Evolutionary conservation across 2,888 invertebrate genomes (phyloP).

Genomic region (Drosophila barbarae): DNA sequence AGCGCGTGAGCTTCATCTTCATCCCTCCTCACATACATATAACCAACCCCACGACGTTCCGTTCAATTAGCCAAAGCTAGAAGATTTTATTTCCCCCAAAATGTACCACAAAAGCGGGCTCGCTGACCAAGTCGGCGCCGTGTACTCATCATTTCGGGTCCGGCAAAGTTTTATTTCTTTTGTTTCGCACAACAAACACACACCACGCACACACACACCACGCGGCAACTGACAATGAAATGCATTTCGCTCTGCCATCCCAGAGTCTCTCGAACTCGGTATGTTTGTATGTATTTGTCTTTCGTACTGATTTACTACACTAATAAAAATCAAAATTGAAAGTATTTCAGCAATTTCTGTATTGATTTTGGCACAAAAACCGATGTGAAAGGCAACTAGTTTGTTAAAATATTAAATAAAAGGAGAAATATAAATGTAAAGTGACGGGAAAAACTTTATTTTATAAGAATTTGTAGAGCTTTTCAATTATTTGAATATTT

Average conservation of each 20-base stretch:
- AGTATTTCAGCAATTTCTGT: neutral
- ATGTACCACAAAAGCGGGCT: neutral
- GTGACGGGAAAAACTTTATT: no score
- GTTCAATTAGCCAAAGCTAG: slow-evolving; percentile 25
- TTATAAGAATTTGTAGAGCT: no score
- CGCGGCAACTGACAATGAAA: slow-evolving; percentile 13
- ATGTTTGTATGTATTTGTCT: slow-evolving; percentile 5
- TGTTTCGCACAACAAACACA: neutral
- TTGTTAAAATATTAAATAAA: no score
- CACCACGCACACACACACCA: neutral
- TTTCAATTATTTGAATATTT: no score
- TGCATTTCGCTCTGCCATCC: slow-evolving; percentile 23
- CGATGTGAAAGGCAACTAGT: no score
- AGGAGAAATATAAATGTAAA: no score
- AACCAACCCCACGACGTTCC: slow-evolving; percentile 5
- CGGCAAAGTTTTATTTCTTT: neutral
- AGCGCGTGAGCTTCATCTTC: slow-evolving; percentile 35
- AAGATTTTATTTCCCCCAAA: slow-evolving; percentile 5
- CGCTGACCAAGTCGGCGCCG: slow-evolving; percentile 21
- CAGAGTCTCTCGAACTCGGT: neutral
- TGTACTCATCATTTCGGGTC: neutral
- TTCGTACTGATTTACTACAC: slow-evolving; percentile 27
- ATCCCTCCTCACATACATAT: no score
- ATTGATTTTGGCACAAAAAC: neutral
- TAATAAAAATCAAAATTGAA: slow-evolving; percentile 25